phyloP scores from a whole-genome alignment of 2,797 vertebrate genomes.

The Sardinella longiceps region DNA sequence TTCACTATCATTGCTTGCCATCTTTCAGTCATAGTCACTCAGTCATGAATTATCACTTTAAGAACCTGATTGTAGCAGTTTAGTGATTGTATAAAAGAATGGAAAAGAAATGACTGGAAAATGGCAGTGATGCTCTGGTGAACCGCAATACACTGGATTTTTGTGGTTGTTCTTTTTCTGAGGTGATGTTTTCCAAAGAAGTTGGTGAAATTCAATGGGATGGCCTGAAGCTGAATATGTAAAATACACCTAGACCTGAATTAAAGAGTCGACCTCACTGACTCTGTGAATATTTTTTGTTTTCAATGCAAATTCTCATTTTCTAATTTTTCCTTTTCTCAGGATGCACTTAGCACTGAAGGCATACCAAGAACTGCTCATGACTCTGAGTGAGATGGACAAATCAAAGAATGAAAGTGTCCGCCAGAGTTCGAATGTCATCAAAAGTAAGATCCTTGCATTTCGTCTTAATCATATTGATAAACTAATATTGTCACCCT shows the following conservation, averaged over 20 bases:
- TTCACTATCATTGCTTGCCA: too few species aligned
- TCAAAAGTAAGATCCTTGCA: slow-evolving; percentile 84
- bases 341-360: slow-evolving; percentile 97
- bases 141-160: not conserved
- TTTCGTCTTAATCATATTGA: not conserved
- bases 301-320: not conserved
- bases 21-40: too few species aligned
- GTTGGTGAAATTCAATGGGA: not conserved
- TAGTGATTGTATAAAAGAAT: too few species aligned
- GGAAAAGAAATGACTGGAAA: too few species aligned
- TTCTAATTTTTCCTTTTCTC: not conserved
- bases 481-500: too few species aligned
- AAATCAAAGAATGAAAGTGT: slow-evolving; percentile 80
- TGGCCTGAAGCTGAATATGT: not conserved
- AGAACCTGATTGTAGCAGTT: too few species aligned
- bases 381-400: slow-evolving; percentile 93
- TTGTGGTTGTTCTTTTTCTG: not conserved
- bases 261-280: not conserved
- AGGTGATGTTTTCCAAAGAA: not conserved
- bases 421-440: slow-evolving; percentile 85
- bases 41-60: too few species aligned
- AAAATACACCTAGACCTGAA: not conserved
- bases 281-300: not conserved
- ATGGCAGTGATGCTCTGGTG: not conserved
- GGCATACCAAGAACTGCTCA: slow-evolving; percentile 92